Evolutionary conservation across 2,888 invertebrate species (phyloP), one percentile per base, ranked within the genome.

Genomic region (Neelides folsomi): DNA sequence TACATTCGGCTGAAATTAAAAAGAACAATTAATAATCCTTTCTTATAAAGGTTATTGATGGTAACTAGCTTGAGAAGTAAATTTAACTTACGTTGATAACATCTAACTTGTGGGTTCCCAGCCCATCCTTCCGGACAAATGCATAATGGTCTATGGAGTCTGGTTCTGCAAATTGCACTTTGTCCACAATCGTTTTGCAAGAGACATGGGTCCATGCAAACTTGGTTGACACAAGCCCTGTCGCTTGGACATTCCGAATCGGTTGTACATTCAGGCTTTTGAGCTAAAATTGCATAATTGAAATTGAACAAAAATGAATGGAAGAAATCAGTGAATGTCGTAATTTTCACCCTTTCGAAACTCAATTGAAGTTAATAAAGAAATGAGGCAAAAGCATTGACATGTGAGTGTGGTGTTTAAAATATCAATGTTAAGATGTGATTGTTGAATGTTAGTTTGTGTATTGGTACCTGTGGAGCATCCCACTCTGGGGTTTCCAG

Each of bases 101-200:
- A 92, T 58, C 80, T 78, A 18, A 81, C 72, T 70, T 88, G 82
- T 35, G 92, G 89, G 71, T 90, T 85, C 56, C 92, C 92, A 48
- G 86, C 86, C 73, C 85, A 87, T 58, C 84, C 86, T 46, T 81
- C 78, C 15, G 85, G 85, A 69, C 92, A 92, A 66, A 77, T 78
- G 70, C 90, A 92, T 13, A 80, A 79, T 3, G 89, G 86, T 60
- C 86, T 79, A 68, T 87, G 88, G 63, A 80, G 77, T 44, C 76
- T 74, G 0, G 85, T 82, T 15, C 80, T 76, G 66, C 92, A 93
- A 59, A 84, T 77, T 0, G 90, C 87, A 57, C 83, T 80, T 9
- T 78, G 72, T 46, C 86, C 88, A 67, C 92, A 93, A 2, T 85
- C 83, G 66, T 83, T 81, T 42, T 77, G 79, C 16, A 82, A 77